Percentiles rank a stretch among this genome's conserved stretches.
Conservation (phyloP, 2,888 invertebrate species). For the Mythimna vitellina region DNA sequence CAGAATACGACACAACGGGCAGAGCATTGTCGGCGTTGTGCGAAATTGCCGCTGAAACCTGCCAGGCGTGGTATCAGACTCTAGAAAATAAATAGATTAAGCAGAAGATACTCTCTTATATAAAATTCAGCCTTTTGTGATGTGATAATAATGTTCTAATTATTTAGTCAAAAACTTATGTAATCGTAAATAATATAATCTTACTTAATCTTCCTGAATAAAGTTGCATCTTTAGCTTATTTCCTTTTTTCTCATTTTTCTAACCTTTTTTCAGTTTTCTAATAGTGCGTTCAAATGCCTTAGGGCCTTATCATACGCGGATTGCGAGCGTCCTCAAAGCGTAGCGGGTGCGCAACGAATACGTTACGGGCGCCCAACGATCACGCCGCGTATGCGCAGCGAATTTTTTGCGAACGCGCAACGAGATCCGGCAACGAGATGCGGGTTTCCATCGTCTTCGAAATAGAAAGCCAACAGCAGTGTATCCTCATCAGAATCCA, state of each 20-base stretch:
- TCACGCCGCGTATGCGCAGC: too few species aligned
- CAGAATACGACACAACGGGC: slow-evolving; percentile 93
- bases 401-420: too few species aligned
- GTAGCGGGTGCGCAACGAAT: too few species aligned
- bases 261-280: too few species aligned
- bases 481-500: too few species aligned
- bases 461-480: too few species aligned
- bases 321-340: too few species aligned
- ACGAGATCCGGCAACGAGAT: too few species aligned
- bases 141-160: slow-evolving; percentile 45
- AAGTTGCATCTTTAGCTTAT: slow-evolving; percentile 5
- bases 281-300: too few species aligned
- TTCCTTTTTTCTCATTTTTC: not conserved
- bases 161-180: slow-evolving; percentile 19
- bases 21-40: slow-evolving; percentile 94
- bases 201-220: slow-evolving; percentile 15
- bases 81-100: slow-evolving; percentile 77
- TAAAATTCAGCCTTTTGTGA: slow-evolving; percentile 38
- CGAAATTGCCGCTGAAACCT: slow-evolving; percentile 95
- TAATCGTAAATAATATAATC: slow-evolving; percentile 44
- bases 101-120: not conserved
- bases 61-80: slow-evolving; percentile 93
- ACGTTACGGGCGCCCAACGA: too few species aligned
- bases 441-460: too few species aligned
- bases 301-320: too few species aligned